Percentiles rank a stretch among this genome's conserved stretches.
Evolutionary conservation across 2,888 invertebrate genomes (phyloP).

Genomic region (Metallyticus violacea): DNA sequence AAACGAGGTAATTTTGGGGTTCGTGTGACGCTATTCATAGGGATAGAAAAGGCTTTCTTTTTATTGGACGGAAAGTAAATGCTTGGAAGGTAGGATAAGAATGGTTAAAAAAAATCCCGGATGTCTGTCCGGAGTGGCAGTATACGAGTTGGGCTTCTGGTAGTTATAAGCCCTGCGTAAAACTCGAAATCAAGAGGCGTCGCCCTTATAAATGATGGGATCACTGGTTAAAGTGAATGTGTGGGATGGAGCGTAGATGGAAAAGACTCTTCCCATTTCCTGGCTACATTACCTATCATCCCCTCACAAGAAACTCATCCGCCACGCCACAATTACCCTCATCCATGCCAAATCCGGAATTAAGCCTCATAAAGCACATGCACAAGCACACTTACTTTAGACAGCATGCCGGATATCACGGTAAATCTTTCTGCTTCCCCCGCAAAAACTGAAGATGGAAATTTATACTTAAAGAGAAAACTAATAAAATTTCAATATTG

Average conservation of each 20-base stretch:
- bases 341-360: background rate
- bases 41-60: background rate
- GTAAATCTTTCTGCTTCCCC: background rate
- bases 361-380: background rate
- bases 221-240: background rate
- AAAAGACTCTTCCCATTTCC: background rate
- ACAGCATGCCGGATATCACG: background rate
- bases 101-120: background rate
- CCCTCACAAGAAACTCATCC: background rate
- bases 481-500: background rate
- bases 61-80: background rate
- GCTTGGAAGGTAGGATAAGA: background rate
- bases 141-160: background rate
- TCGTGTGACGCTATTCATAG: conserved; percentile 2
- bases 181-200: background rate
- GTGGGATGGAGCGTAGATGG: background rate
- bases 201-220: background rate
- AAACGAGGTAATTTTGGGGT: conserved; percentile 15
- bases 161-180: background rate
- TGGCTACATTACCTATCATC: background rate
- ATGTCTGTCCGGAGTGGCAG: background rate
- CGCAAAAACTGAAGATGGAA: background rate
- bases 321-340: background rate
- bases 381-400: background rate
- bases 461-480: background rate